Evolutionary conservation across 1,140 invertebrate genomes (phyloP).

Genomic region (Lamellibrachia luymesi): DNA sequence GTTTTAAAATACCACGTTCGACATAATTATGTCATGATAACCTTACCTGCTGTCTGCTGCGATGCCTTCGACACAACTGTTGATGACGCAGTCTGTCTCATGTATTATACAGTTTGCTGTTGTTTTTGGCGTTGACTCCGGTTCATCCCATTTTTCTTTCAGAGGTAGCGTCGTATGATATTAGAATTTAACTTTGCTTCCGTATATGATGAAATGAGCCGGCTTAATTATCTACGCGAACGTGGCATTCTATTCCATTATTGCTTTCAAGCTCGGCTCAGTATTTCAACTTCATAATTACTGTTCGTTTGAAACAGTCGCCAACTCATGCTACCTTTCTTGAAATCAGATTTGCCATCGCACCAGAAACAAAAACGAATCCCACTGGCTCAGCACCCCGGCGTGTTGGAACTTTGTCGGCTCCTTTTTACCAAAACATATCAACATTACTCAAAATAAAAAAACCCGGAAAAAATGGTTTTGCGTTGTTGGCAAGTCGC

Average conservation of each 20-base stretch:
- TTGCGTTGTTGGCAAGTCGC: neutral
- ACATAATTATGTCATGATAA: neutral
- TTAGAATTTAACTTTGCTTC: neutral
- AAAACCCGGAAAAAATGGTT: neutral
- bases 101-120: neutral
- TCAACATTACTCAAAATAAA: neutral
- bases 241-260: neutral
- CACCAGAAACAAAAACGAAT: neutral
- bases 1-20: neutral
- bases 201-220: too few species aligned
- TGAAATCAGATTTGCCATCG: neutral
- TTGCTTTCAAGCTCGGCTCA: neutral
- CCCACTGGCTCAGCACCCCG: too few species aligned
- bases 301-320: neutral
- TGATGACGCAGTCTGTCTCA: neutral
- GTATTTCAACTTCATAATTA: neutral
- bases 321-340: neutral
- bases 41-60: neutral
- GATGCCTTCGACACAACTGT: neutral
- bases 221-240: neutral
- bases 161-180: neutral
- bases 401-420: neutral
- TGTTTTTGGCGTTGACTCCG: neutral
- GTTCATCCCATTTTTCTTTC: neutral
- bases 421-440: neutral